Conservation (phyloP, 2,113 vertebrate species). For the Pelvicachromis taeniatus region DNA sequence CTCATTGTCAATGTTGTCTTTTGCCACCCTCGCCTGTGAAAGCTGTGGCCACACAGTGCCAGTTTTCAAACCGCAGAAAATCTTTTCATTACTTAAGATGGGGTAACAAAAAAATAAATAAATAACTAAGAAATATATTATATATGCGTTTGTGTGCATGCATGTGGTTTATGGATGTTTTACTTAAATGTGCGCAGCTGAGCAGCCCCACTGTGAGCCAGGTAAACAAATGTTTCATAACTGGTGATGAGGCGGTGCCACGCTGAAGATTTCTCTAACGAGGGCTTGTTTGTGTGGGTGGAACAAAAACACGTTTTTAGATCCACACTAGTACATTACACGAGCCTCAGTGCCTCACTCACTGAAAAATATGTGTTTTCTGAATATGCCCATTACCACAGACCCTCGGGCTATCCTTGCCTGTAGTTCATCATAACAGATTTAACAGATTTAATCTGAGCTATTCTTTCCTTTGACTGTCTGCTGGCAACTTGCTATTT, state of each 20-base stretch:
- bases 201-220: neutral
- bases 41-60: neutral
- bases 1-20: neutral
- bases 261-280: constrained; percentile 12
- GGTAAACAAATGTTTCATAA: constrained; percentile 21
- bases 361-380: constrained; percentile 15
- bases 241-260: neutral
- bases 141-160: neutral
- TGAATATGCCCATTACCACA: constrained; percentile 16
- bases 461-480: constrained; percentile 3
- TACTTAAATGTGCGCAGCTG: neutral
- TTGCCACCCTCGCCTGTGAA: neutral
- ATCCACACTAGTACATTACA: neutral
- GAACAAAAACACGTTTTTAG: constrained; percentile 23
- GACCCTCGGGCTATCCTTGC: constrained; percentile 10
- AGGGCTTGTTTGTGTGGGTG: constrained; percentile 22
- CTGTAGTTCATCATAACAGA: constrained; percentile 19
- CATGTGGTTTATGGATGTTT: neutral
- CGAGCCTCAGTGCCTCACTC: constrained; percentile 5
- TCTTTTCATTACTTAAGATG: neutral
- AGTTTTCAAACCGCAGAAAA: neutral
- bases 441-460: constrained; percentile 13
- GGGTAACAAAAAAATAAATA: neutral
- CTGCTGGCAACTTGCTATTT: constrained; percentile 17
- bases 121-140: neutral